Base-by-base conservation (phyloP, 2,888 invertebrate species). In the Noctua fimbriata region DNA sequence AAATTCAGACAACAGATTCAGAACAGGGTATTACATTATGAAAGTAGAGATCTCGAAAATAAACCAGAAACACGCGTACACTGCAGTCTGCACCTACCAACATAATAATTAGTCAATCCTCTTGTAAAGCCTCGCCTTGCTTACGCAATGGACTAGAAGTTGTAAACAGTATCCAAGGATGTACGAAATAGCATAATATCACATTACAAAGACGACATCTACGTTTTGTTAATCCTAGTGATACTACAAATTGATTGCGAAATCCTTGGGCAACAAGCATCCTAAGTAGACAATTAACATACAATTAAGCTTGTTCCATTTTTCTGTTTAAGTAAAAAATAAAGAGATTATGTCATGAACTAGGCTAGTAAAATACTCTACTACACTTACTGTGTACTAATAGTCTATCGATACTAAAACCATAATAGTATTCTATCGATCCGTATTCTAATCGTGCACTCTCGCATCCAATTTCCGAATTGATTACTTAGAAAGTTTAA, bases 401-500 rank as follows among this genome's bases (percentile, higher is more conserved):
- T 52, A 16, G 16, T 52, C 18, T 36, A 36, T 36, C 5, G 36
- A 36, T 5, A 36, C 36, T 36, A 36, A 60, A 73, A 69, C 60
- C 4, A 28, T 49, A 49, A 44, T 18, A 75, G 12, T 47, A 75
- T 63, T 63, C n/a, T 16, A 7, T n/a, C 18, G 21, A 69, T 69
- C 3, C 9, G 36, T 55, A 80, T 81, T 81, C 52, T 55, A 65
- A 69, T 47, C 32, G 1, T 36, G 52, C 3, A 60, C 52, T 44
- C 67, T 44, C 44, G 52, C 18, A 75, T 32, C 32, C 55, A 52
- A 80, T 69, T 81, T 69, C 5, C 47, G 18, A 81, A 69, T 70
- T 71, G 28, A 73, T 82, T 49, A 32, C 72, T 82, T 82, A 78
- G 78, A 82, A 82, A 82, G 82, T 82, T 67, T 67, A 67, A 67